These are phyloP conservation scores for Haemorhous mexicanus DNA, from an alignment of 2,113 vertebrate genomes.

Conservation along the genomic window DNA sequence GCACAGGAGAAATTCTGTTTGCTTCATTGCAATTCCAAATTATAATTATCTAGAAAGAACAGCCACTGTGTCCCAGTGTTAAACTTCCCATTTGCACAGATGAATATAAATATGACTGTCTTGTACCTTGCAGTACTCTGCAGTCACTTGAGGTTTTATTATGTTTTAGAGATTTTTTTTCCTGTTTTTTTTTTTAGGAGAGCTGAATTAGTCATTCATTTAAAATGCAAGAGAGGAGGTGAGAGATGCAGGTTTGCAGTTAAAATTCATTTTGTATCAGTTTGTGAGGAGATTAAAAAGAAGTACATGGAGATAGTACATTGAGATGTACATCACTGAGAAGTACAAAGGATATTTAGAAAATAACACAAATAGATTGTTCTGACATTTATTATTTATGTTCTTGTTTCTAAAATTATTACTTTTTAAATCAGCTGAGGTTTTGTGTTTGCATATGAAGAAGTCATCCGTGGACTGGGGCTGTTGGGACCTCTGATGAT, in stretches of 20 bases:
- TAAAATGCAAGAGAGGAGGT: background rate
- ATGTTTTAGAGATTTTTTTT: background rate
- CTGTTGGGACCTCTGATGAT: background rate
- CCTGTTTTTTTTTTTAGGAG: background rate
- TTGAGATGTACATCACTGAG: background rate
- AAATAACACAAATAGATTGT: background rate
- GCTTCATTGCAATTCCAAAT: conserved; percentile 9
- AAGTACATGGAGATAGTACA: background rate
- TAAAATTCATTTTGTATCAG: background rate
- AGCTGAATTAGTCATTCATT: background rate
- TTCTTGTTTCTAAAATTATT: background rate
- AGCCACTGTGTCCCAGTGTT: background rate
- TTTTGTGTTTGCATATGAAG: background rate
- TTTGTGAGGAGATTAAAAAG: background rate
- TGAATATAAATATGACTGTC: background rate
- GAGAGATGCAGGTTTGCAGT: background rate
- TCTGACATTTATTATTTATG: background rate
- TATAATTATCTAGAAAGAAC: conserved; percentile 17
- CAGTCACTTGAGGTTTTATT: background rate
- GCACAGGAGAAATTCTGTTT: background rate
- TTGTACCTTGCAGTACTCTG: background rate
- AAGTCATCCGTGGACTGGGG: background rate
- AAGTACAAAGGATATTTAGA: background rate
- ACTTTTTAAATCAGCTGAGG: background rate
- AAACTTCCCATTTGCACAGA: conserved; percentile 1